Percentiles rank a stretch among this genome's conserved stretches.
Conservation (phyloP, 2,113 vertebrate species). For the Sinocyclocheilus rhinocerous region DNA sequence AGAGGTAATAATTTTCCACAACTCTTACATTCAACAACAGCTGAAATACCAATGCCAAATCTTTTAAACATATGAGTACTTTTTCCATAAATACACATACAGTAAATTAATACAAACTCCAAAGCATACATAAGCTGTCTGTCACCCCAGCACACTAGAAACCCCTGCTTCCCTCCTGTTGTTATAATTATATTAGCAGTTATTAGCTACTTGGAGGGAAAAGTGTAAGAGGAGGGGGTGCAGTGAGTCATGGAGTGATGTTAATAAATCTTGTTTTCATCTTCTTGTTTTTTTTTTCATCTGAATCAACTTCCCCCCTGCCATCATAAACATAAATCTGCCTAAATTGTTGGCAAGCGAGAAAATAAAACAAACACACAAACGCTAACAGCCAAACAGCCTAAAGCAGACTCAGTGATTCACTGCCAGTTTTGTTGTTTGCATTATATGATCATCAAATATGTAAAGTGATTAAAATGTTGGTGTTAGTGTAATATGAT, state of each 20-base stretch:
- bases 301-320: neutral
- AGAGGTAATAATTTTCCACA: too few relatives aligned
- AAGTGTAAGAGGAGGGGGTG: neutral
- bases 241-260: conserved; percentile 38
- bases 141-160: conserved; percentile 29
- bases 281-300: conserved; percentile 30
- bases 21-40: neutral
- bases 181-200: conserved; percentile 74
- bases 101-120: neutral
- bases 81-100: neutral
- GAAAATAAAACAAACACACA: conserved; percentile 21
- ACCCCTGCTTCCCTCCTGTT: conserved; percentile 57
- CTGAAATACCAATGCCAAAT: neutral
- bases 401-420: conserved; percentile 8
- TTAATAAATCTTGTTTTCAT: conserved; percentile 62
- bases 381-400: conserved; percentile 11
- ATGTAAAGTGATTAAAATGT: conserved; percentile 23
- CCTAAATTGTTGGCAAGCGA: conserved; percentile 16
- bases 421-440: neutral
- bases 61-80: conserved; percentile 16
- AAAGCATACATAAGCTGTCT: conserved; percentile 50
- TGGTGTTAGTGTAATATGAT: conserved; percentile 16
- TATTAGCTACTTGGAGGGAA: conserved; percentile 68
- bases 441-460: conserved; percentile 29
- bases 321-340: conserved; percentile 17